Evolutionary conservation across 2,113 vertebrate species (phyloP).

Genomic region (Hydrochoerus hydrochaeris): DNA sequence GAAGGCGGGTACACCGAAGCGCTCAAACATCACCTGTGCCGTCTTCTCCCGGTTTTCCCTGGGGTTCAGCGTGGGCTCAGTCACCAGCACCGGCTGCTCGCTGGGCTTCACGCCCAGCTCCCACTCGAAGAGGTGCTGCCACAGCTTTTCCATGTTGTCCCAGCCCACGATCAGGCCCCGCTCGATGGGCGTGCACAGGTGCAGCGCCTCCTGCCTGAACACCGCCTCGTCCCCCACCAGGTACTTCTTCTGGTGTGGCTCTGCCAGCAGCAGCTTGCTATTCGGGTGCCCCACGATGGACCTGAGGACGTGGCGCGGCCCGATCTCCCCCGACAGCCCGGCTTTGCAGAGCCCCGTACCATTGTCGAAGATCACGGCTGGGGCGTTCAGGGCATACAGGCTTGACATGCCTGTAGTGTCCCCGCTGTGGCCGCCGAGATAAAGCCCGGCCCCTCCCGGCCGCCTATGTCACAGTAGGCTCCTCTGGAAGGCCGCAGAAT

Average conservation of each 20-base stretch:
- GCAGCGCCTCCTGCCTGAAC: conserved; percentile 39
- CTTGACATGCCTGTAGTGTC: conserved; percentile 14
- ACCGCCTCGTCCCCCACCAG: conserved; percentile 71
- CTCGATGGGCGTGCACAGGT: conserved; percentile 65
- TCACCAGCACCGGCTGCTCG: conserved; percentile 78
- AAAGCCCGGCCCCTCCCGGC: background rate
- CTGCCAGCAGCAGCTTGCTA: background rate
- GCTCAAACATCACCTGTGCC: conserved; percentile 82
- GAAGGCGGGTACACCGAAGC: conserved; percentile 80
- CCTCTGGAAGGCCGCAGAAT: background rate
- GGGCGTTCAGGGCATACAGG: background rate
- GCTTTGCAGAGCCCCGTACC: conserved; percentile 81
- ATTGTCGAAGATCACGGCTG: conserved; percentile 70
- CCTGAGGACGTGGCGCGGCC: conserved; percentile 66
- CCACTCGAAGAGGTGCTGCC: conserved; percentile 71
- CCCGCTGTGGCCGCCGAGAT: fast-evolving
- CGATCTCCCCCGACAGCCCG: conserved; percentile 78
- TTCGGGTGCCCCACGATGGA: conserved; percentile 71
- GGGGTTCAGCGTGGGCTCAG: conserved; percentile 81
- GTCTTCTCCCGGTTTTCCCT: conserved; percentile 77
- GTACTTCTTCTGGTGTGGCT: background rate
- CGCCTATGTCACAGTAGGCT: background rate
- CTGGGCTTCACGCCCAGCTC: conserved; percentile 79
- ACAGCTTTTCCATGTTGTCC: conserved; percentile 75
- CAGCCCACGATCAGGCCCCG: conserved; percentile 71